Base-by-base conservation (phyloP, 2,888 invertebrate species). In the Zaprionus lineosus region DNA sequence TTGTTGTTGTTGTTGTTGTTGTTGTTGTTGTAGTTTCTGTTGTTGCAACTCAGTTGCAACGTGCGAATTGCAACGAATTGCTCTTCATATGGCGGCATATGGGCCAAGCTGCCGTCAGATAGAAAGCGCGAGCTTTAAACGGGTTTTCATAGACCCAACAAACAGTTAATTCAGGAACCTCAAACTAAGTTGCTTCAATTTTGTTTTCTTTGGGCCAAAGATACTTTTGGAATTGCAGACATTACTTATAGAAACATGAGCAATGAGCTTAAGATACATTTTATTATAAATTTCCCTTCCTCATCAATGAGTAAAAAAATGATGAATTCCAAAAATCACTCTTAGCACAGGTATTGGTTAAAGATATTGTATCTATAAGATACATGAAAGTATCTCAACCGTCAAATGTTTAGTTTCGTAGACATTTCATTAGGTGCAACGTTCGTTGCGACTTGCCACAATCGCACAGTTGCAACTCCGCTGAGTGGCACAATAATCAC, bases 351-450 rank as follows among this genome's bases (percentile, higher is more conserved):
- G n/a, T n/a, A n/a, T n/a, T n/a, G n/a, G n/a, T n/a, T n/a, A n/a
- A n/a, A n/a, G n/a, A n/a, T n/a, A n/a, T n/a, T n/a, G n/a, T n/a
- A n/a, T n/a, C n/a, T n/a, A n/a, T n/a, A n/a, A n/a, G n/a, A n/a
- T n/a, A n/a, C n/a, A n/a, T n/a, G n/a, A n/a, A n/a, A n/a, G n/a
- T n/a, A n/a, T n/a, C n/a, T n/a, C n/a, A n/a, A n/a, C n/a, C n/a
- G n/a, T n/a, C n/a, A n/a, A n/a, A n/a, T n/a, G n/a, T n/a, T n/a
- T n/a, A n/a, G n/a, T n/a, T n/a, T n/a, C n/a, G n/a, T n/a, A n/a
- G n/a, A n/a, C n/a, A n/a, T 68, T 72, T 68, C 50, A 59, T 73
- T 64, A 73, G 51, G 58, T 67, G 67, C 63, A 53, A 67, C 61
- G 53, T 52, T 69, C 57, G n/a, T 63, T 65, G 41, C 51, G 60